Evolutionary conservation across 2,888 invertebrate species (phyloP), one percentile per base, ranked within the genome.

Genomic region (Apodemia mormo): DNA sequence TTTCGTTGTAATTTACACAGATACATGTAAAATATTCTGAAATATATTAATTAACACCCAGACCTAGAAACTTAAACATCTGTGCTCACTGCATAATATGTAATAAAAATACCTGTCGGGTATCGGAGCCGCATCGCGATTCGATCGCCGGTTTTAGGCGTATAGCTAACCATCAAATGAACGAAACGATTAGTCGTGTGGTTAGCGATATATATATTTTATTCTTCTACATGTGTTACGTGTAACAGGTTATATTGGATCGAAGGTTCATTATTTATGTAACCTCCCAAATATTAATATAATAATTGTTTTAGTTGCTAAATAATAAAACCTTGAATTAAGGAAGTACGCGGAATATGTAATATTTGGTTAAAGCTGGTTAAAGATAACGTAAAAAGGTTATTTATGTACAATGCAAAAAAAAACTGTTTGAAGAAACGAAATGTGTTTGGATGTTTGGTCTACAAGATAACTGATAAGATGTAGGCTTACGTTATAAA

Each of bases 401-500:
- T 58, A 10, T 29, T 30, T 30, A 33, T 10, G 58, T 58, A 49
- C 49, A 49, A 58, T 58, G 58, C 58, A 61, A 37, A 61, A 61
- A 61, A 56, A 58, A 61, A 58, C 68, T 66, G 71, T 74, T 74
- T 72, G 70, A 68, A 71, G 40, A 67, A 71, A 49, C 49, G 49
- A 14, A 49, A 49, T 49, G 14, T 49, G 49, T 49, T 66, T 70
- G 69, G 73, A 70, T 72, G 79, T 79, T 74, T 72, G 58, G 69
- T 70, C 68, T 14, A 49, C 49, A 33, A 58, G 40, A 70, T 64
- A 67, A 67, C 56, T n/a, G 61, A 49, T 49, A 49, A 14, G 14
- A 14, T 14, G 33, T 61, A 30, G 12, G 6, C 61, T 61, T 29
- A 12, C 29, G 2, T 61, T 61, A 33, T 49, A 49, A 49, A 49